phyloP scores from a whole-genome alignment of 2,888 invertebrate species.

The Rhopalosiphum nymphaeae region DNA sequence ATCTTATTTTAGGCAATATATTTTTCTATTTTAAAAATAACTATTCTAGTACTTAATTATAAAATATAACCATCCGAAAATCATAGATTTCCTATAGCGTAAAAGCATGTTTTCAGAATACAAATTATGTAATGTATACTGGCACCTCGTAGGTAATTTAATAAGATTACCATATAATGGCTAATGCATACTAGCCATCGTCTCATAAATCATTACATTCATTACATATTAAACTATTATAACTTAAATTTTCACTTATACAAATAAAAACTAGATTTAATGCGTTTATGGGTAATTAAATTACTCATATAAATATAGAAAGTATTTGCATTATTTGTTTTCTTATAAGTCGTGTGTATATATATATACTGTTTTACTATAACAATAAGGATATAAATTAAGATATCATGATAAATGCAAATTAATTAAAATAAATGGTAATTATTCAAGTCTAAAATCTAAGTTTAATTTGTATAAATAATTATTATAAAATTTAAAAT shows the following conservation, averaged over 20 bases:
- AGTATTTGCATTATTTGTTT: background rate
- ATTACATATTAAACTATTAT: background rate
- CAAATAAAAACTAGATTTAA: no score
- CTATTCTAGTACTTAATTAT: background rate
- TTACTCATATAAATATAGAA: background rate
- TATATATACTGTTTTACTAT: no score
- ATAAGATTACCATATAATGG: no score
- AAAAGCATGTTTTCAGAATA: no score
- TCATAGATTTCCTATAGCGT: background rate
- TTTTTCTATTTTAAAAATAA: background rate
- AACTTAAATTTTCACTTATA: background rate
- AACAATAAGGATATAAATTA: no score
- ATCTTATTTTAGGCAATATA: background rate
- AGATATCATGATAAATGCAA: no score
- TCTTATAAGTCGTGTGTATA: no score
- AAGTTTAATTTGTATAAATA: no score
- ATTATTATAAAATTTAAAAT: no score
- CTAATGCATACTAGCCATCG: background rate
- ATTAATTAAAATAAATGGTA: no score
- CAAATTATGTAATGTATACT: background rate
- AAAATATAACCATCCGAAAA: background rate
- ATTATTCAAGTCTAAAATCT: no score
- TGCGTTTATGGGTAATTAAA: background rate
- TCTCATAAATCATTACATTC: background rate
- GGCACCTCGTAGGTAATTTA: background rate